phyloP scores from a whole-genome alignment of 2,113 vertebrate species.

The Ammodytes dubius region DNA sequence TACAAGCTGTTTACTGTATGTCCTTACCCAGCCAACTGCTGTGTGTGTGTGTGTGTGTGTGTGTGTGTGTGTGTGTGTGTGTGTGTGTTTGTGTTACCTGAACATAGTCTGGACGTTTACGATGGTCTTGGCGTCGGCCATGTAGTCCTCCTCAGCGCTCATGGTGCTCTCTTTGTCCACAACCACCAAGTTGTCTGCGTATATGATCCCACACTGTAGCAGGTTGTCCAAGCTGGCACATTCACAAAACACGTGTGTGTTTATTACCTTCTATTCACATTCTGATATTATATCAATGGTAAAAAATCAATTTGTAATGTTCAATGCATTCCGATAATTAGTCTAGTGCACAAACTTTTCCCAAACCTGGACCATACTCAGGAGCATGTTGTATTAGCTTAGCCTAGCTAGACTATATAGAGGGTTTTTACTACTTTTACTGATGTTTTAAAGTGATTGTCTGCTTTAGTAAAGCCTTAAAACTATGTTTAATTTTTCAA shows the following conservation, averaged over 20 bases:
- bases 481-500: not conserved
- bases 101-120: conserved; percentile 99
- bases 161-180: conserved; percentile 99
- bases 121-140: conserved; percentile 98
- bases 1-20: not conserved
- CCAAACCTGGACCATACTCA: not conserved
- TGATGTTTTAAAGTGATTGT: not conserved
- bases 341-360: not conserved
- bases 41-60: no score
- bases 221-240: conserved; percentile 94
- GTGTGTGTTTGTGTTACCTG: conserved; percentile 83
- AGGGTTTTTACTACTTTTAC: not conserved
- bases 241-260: conserved; percentile 15
- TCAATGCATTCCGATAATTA: not conserved
- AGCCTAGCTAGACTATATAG: no score
- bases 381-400: no score
- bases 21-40: not conserved
- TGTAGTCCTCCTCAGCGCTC: conserved; percentile 98
- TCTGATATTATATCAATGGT: not conserved
- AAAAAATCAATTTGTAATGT: not conserved
- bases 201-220: conserved; percentile 95
- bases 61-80: no score
- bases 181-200: conserved; percentile 97
- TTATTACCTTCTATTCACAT: not conserved
- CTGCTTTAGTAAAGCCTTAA: not conserved